Conservation (phyloP, 2,888 invertebrate species). For the Netelia fuscicornis region DNA sequence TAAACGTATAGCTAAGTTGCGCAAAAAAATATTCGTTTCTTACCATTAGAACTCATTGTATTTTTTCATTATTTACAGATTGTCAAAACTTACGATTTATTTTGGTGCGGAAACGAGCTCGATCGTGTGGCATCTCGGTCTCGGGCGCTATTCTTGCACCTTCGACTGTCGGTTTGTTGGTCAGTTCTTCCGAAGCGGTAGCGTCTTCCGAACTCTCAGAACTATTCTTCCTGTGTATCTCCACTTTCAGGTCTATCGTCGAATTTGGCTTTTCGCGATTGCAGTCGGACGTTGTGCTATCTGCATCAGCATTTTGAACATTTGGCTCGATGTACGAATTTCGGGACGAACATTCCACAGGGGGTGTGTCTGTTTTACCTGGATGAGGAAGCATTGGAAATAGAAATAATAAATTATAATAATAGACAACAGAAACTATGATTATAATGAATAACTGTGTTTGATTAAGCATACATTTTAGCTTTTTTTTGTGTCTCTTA, state of each 20-base stretch:
- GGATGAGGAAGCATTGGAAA: slow-evolving; percentile 1
- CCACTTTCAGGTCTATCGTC: slow-evolving; percentile 93
- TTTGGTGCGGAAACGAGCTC: slow-evolving; percentile 69
- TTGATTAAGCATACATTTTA: not conserved
- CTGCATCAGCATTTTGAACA: slow-evolving; percentile 83
- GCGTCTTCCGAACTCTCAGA: slow-evolving; percentile 94
- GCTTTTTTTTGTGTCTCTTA: slow-evolving; percentile 60
- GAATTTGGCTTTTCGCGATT: slow-evolving; percentile 83
- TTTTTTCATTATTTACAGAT: slow-evolving; percentile 12
- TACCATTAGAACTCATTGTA: not conserved
- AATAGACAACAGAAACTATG: not conserved
- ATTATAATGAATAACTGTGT: not conserved
- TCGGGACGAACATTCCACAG: slow-evolving; percentile 86
- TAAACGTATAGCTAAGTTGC: slow-evolving; percentile 67
- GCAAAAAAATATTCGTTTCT: slow-evolving; percentile 14
- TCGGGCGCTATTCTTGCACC: slow-evolving; percentile 78
- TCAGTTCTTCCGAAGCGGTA: slow-evolving; percentile 71
- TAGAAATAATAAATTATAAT: not conserved
- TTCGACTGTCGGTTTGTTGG: slow-evolving; percentile 77
- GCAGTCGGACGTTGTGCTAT: slow-evolving; percentile 84
- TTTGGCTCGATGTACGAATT: slow-evolving; percentile 85
- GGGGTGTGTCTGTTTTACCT: slow-evolving; percentile 85
- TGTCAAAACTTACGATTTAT: slow-evolving; percentile 75
- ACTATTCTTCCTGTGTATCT: slow-evolving; percentile 96
- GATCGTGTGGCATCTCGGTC: slow-evolving; percentile 76